Base-by-base conservation (phyloP, 2,797 vertebrate species). In the Pipistrellus pipistrellus region DNA sequence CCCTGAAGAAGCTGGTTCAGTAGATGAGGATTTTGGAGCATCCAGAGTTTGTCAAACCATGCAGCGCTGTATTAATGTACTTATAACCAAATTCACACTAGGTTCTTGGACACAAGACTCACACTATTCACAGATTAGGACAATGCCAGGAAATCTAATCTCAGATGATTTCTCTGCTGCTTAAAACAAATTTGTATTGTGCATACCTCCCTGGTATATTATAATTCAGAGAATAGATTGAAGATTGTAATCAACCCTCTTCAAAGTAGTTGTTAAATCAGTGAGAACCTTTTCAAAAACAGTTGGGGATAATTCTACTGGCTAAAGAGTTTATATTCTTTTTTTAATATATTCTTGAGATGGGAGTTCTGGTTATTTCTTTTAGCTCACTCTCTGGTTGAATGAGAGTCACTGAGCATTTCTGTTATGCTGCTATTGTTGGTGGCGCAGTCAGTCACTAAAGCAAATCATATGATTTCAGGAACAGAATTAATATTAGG, bases 181-280 rank as follows among this genome's bases (percentile, higher is more conserved):
- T 90, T 38, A 69, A 87, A 73, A 64, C 9, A 89, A 93, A 92
- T 88, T 57, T 90, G n/a, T 15, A 3, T 94, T 89, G 17, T 8
- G 38, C n/a, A 69, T 25, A 59, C 48, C 25, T 89, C 81, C 27
- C 27, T 53, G 44, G 81, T 44, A 41, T n/a, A n/a, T n/a, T n/a
- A n/a, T 72, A 88, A 93, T 86, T 94, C 66, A 89, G 73, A 94
- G 27, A 59, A 76, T 41, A 27, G 27, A 85, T 0, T 59, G 68
- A 81, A 92, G 86, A 77, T 8, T 89, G 27, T 87, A 71, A 76
- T 68, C 32, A 81, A 76, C 21, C 15, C 13, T 35, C 10, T 4
- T 20, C 44, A 68, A 57, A 21, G 21, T 35, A 76, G 64, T 32
- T 90, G 46, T 81, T 93, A 68, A 76, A 83, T 88, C 41, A 85